These are phyloP conservation scores for Aleadryas rufinucha DNA, from an alignment of 2,113 vertebrate species.

Conservation along the genomic window DNA sequence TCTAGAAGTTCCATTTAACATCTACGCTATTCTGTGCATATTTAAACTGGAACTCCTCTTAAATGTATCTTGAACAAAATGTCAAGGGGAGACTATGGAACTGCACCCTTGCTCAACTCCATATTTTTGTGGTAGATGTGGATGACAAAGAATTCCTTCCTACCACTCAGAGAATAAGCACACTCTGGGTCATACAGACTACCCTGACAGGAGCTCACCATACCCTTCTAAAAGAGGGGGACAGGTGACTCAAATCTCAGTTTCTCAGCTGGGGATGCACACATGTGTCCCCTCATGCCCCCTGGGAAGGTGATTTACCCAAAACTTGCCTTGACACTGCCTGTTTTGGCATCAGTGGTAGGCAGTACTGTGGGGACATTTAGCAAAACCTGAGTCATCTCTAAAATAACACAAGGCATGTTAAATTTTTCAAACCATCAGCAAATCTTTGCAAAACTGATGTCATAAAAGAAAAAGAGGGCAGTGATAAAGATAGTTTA, in stretches of 20 bases:
- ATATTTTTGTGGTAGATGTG: not conserved
- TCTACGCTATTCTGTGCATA: fast-evolving
- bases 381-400: not conserved
- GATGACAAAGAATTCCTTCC: not conserved
- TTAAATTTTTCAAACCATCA: not conserved
- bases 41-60: not conserved
- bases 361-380: not conserved
- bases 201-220: not conserved
- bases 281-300: not conserved
- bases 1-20: not conserved
- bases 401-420: not conserved
- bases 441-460: not conserved
- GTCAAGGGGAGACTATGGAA: not conserved
- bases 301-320: not conserved
- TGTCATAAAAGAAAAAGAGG: not conserved
- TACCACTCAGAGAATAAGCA: not conserved
- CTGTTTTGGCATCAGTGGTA: not conserved
- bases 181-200: not conserved
- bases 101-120: not conserved
- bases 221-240: not conserved
- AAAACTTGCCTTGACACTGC: not conserved
- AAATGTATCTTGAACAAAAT: not conserved
- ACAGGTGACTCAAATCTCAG: not conserved
- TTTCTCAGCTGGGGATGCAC: not conserved
- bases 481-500: not conserved